These are phyloP conservation scores for Hypocryptadius cinnamomeus DNA, from an alignment of 2,113 vertebrate species.

Conservation along the genomic window DNA sequence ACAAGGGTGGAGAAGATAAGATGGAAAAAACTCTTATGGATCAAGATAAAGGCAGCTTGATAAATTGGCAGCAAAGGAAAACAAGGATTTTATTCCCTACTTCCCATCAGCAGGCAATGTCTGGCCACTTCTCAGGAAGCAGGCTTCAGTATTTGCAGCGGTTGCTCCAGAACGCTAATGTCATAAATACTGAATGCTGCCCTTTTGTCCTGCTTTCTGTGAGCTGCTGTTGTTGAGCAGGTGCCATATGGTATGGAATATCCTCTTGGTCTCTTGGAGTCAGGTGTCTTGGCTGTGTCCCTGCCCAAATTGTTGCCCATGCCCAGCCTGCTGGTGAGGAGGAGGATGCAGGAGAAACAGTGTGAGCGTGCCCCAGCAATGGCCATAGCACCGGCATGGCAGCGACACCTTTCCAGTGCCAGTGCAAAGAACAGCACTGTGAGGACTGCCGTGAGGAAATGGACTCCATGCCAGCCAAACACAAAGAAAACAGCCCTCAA, in stretches of 20 bases:
- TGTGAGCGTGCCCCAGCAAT: too few relatives aligned
- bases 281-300: not conserved
- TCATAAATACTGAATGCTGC: accelerated
- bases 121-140: not conserved
- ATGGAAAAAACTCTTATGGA: not conserved
- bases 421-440: not conserved
- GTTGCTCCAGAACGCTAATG: accelerated
- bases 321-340: not conserved
- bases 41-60: not conserved
- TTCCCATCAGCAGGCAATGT: not conserved
- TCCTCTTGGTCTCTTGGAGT: not conserved
- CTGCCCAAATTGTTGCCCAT: accelerated
- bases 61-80: not conserved
- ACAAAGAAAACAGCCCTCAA: not conserved
- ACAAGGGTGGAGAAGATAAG: not conserved
- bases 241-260: too few relatives aligned
- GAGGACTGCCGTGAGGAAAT: not conserved
- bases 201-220: not conserved
- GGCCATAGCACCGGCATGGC: accelerated
- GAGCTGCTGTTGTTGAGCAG: not conserved
- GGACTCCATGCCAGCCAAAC: not conserved
- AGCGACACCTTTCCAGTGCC: not conserved
- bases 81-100: not conserved
- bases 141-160: not conserved
- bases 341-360: not conserved